Base-by-base conservation (phyloP, 2,888 invertebrate genomes). In the Bombylius major region DNA sequence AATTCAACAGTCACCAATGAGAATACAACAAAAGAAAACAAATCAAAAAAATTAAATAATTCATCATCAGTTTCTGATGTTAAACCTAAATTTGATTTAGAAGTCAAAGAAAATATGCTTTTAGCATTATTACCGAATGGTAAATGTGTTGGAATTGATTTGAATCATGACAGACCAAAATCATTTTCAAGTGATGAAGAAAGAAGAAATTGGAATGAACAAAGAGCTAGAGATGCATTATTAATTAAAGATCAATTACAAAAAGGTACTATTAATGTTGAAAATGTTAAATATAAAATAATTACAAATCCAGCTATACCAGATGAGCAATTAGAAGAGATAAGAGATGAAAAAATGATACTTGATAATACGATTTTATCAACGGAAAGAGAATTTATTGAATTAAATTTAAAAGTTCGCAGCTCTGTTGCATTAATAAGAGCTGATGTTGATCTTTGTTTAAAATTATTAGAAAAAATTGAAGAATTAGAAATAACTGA, bases 361-460 rank as follows among this genome's bases (percentile, higher is more conserved):
- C 6, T 12, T 5, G 51, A 48, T 44, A 49, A 57, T 32, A 57
- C 57, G 48, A 54, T 48, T 47, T 47, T 59, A 14, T 47, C 52
- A 42, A 7, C 78, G 0, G 87, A 87, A 67, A 79, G 80, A 65
- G 80, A 80, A 52, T 67, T 88, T 9, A 76, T 86, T 36, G 80
- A 82, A 58, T 66, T 83, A 56, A 86, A 86, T 64, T 77, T 79
- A 7, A 79, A 80, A 65, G 84, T 88, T 52, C 84, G 83, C 66
- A 78, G 79, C 0, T 81, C 81, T 63, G 72, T 88, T 49, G 79
- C 83, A 69, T 0, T 59, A 70, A 36, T 66, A 70, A 5, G 65
- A 68, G 88, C 89, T 0, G 84, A 89, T 64, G 82, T 87, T 0
- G 83, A 86, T 44, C 74, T 80, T 56, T 89, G 89, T 60, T 70